Evolutionary conservation across 2,113 vertebrate species (phyloP).

Genomic region (Syngnathus typhle): DNA sequence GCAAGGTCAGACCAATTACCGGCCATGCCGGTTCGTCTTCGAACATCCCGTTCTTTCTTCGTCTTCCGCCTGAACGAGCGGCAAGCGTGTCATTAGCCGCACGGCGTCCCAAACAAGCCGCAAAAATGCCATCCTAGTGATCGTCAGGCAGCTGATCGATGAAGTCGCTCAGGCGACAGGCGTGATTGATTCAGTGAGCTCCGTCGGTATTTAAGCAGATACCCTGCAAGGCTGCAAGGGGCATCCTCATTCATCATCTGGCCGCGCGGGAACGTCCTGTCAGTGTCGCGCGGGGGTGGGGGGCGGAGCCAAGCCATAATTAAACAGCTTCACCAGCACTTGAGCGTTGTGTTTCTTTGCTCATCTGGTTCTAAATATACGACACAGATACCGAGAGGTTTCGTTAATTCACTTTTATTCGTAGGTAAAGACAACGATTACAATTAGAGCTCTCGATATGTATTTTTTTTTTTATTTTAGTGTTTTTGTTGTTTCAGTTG

Average conservation of each 20-base stretch:
- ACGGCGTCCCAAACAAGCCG: neutral
- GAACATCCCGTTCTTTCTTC: neutral
- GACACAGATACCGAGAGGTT: neutral
- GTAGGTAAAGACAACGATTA: constrained; percentile 37
- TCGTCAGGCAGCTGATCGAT: constrained; percentile 31
- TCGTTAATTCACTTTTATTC: constrained; percentile 42
- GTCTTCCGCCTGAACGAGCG: neutral
- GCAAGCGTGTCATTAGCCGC: neutral
- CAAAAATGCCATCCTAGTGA: constrained; percentile 10
- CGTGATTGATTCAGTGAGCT: constrained; percentile 31
- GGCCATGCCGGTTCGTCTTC: neutral
- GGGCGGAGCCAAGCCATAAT: neutral
- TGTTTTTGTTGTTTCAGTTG: neutral
- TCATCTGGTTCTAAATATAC: neutral
- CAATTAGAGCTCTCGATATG: constrained; percentile 12
- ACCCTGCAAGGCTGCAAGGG: neutral
- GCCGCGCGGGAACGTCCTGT: constrained; percentile 5
- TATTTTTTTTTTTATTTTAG: constrained; percentile 8
- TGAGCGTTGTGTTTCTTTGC: too few relatives aligned
- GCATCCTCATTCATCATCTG: neutral
- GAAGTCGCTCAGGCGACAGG: constrained; percentile 16
- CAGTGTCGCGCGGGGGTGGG: neutral
- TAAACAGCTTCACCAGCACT: neutral
- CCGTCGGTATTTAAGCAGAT: constrained; percentile 35
- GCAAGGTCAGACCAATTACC: neutral